phyloP scores from a whole-genome alignment of 2,113 vertebrate species.

The Chlorodrepanis virens region DNA sequence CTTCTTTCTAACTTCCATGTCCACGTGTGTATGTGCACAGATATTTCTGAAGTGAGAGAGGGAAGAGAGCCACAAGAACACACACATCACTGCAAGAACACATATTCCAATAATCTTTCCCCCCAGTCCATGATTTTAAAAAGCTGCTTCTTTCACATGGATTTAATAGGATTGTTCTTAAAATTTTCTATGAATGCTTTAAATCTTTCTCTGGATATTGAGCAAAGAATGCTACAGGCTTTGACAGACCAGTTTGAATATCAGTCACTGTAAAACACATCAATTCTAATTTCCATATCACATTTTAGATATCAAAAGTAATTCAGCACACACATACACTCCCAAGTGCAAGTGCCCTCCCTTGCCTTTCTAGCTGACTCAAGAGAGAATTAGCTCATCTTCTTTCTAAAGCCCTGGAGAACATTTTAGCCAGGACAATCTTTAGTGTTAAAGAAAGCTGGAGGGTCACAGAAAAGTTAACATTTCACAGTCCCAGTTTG shows the following conservation, averaged over 20 bases:
- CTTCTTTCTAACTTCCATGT: background rate
- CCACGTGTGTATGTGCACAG: background rate
- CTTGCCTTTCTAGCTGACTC: background rate
- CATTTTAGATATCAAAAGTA: background rate
- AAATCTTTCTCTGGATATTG: background rate
- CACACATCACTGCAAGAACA: background rate
- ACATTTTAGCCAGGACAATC: background rate
- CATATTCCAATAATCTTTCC: background rate
- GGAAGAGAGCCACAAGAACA: background rate
- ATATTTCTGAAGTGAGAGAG: background rate
- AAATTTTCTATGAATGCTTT: background rate
- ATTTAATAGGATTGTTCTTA: background rate
- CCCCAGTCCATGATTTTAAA: background rate
- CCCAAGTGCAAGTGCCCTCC: background rate
- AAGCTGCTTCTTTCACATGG: background rate
- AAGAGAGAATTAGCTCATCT: background rate
- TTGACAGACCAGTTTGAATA: background rate
- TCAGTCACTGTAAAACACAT: background rate
- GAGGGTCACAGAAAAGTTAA: slow-evolving; percentile 17
- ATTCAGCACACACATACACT: background rate
- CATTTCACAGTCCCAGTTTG: background rate
- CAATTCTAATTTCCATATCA: background rate
- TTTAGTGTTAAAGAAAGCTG: background rate
- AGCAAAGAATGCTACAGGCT: background rate
- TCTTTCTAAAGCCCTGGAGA: background rate